A percentile compares a stretch with the other conserved stretches of the same genome.
phyloP scores from a whole-genome alignment of 37 sponge, comb jelly and placozoan species.

The Haliclona indistincta region DNA sequence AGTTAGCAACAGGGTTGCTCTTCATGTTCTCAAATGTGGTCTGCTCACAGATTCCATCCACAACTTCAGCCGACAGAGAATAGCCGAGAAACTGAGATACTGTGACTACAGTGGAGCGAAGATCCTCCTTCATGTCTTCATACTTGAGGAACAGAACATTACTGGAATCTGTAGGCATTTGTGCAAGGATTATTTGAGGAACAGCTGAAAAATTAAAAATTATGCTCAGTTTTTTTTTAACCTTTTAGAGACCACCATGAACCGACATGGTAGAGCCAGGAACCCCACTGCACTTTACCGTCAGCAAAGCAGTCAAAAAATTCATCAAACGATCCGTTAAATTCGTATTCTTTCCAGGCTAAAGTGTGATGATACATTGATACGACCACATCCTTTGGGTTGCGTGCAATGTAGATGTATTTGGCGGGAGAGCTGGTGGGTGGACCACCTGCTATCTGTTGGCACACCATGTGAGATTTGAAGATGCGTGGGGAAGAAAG shows the following conservation, averaged over 20 bases:
- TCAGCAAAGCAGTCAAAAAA: constrained; percentile 23
- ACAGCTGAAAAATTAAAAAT: no score
- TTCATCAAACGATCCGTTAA: no score
- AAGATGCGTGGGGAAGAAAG: constrained; percentile 51
- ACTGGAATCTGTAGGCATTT: not conserved
- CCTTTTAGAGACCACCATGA: no score
- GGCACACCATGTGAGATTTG: constrained; percentile 65
- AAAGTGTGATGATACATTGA: constrained; percentile 66
- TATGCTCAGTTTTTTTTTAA: no score
- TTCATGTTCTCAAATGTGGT: constrained; percentile 53
- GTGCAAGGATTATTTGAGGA: no score
- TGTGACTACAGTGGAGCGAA: not conserved
- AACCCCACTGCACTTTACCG: constrained; percentile 26
- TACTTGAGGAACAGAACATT: not conserved
- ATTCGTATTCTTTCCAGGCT: no score
- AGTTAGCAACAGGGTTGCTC: constrained; percentile 21
- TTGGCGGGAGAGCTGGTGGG: constrained; percentile 48
- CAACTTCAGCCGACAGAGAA: constrained; percentile 7
- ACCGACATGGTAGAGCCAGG: constrained; percentile 12
- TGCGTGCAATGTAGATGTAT: constrained; percentile 63
- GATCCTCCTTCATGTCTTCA: not conserved
- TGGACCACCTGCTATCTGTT: constrained; percentile 45
- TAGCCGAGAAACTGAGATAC: constrained; percentile 11
- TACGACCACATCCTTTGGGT: constrained; percentile 73
- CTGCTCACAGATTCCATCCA: constrained; percentile 17